Conservation (phyloP, 2,797 vertebrate genomes). For the Propithecus perrieri region DNA sequence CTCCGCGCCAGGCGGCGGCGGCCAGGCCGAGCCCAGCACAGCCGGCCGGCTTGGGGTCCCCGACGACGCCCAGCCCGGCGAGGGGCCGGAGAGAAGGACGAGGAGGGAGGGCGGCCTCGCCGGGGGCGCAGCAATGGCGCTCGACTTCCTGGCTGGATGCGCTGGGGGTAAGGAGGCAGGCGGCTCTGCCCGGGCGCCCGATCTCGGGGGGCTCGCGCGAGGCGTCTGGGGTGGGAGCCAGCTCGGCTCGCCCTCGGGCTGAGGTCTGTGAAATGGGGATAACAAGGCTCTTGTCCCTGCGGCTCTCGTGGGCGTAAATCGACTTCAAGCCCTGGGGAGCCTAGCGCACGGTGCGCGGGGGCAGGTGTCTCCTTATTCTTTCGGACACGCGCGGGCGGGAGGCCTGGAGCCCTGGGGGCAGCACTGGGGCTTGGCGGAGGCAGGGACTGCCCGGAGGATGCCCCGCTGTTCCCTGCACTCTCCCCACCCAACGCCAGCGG, state of each 20-base stretch:
- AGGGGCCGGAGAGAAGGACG: not conserved
- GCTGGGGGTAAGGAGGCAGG: constrained; percentile 90
- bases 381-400: not conserved
- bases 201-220: not conserved
- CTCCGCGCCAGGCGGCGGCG: not conserved
- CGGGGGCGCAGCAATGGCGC: constrained; percentile 84
- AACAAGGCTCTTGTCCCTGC: fast-evolving
- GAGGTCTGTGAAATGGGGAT: too few relatives aligned
- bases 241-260: not conserved
- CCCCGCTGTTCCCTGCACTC: not conserved
- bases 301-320: not conserved
- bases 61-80: not conserved
- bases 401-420: not conserved
- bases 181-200: not conserved
- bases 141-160: constrained; percentile 97
- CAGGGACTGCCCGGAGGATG: not conserved
- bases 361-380: not conserved
- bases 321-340: not conserved
- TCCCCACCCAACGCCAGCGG: not conserved
- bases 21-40: not conserved
- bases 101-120: not conserved
- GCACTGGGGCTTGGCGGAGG: not conserved
- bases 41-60: not conserved
- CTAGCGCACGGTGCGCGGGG: not conserved
- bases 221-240: not conserved